Evolutionary conservation across 2,888 invertebrate genomes (phyloP).

Genomic region (Gonocerus acuteangulatus): DNA sequence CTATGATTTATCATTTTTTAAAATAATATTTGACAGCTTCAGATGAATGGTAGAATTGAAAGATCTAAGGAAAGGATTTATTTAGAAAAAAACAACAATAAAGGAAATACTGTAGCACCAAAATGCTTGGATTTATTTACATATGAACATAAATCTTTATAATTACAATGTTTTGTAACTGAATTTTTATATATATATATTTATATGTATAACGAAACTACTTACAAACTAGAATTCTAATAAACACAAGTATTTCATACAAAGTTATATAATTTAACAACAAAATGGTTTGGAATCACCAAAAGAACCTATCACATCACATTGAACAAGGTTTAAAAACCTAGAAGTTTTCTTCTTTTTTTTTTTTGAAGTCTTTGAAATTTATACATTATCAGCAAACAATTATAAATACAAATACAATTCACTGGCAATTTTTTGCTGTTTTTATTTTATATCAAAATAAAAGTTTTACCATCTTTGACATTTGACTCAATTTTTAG

Average conservation of each 20-base stretch:
- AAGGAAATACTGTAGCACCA: slow-evolving; percentile 31
- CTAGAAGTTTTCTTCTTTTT: slow-evolving; percentile 8
- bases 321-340: slow-evolving; percentile 24
- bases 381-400: background rate
- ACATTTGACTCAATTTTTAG: slow-evolving; percentile 30
- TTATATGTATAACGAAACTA: slow-evolving; percentile 19
- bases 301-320: slow-evolving; percentile 23
- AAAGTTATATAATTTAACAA: slow-evolving; percentile 5
- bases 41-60: too few relatives aligned
- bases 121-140: slow-evolving; percentile 27
- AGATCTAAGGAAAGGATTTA: too few relatives aligned
- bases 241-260: slow-evolving; percentile 24
- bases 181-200: slow-evolving; percentile 5
- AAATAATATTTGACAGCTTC: too few relatives aligned
- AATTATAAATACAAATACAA: background rate
- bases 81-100: slow-evolving; percentile 15
- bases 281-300: slow-evolving; percentile 23
- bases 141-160: slow-evolving; percentile 27
- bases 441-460: background rate
- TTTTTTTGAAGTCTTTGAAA: background rate
- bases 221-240: slow-evolving; percentile 19
- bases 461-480: slow-evolving; percentile 28
- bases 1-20: too few relatives aligned
- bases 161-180: slow-evolving; percentile 18
- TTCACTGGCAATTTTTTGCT: background rate